phyloP scores from a whole-genome alignment of 2,113 vertebrate genomes.

The Ptychochromis oligacanthus region DNA sequence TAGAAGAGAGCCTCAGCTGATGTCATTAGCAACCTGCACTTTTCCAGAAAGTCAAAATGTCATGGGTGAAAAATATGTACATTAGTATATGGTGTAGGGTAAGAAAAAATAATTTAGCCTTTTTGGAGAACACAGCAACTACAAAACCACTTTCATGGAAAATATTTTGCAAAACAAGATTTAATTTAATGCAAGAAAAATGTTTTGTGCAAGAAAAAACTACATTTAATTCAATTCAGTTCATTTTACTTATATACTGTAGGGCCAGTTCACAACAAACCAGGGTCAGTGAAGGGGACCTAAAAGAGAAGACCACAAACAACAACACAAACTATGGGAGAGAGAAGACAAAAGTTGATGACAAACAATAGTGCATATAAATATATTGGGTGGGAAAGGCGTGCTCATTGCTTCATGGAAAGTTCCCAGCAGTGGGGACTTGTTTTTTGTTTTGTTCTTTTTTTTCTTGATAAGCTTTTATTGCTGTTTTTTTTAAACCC shows the following conservation, averaged over 20 bases:
- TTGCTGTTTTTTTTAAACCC: too few relatives aligned
- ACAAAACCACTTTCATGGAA: fast-evolving
- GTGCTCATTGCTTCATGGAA: neutral
- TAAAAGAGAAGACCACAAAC: too few relatives aligned
- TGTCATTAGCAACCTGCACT: neutral
- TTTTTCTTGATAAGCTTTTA: too few relatives aligned
- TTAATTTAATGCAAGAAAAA: too few relatives aligned
- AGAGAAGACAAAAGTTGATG: neutral
- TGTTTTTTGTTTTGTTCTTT: too few relatives aligned
- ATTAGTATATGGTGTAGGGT: neutral
- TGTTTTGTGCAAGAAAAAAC: too few relatives aligned
- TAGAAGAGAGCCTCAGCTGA: neutral
- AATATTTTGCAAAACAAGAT: too few relatives aligned
- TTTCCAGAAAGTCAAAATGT: neutral
- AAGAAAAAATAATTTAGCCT: neutral
- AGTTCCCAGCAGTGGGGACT: neutral
- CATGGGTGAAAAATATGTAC: neutral
- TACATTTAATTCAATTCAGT: neutral
- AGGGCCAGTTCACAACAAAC: too few relatives aligned
- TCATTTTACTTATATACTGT: neutral
- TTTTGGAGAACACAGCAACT: neutral
- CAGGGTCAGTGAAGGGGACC: too few relatives aligned
- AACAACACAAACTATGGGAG: too few relatives aligned
- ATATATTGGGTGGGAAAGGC: neutral
- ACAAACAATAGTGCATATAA: neutral